Base-by-base conservation (phyloP, 1,140 invertebrate species). In the Pogonognathellus flavescens region DNA sequence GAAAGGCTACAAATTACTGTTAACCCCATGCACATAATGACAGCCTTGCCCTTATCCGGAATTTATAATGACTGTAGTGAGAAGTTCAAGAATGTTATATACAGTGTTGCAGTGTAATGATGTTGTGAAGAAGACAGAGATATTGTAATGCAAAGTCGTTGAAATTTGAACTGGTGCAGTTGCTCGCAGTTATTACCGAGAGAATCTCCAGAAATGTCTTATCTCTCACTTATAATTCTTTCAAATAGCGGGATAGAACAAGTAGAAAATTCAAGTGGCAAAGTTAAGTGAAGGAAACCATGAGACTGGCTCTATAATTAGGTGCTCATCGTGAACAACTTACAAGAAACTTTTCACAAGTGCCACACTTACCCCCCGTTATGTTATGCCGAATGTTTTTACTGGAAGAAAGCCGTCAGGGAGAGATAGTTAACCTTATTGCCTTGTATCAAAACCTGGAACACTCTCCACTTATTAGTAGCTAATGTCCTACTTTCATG, bases 271-370 rank as follows among this genome's bases (percentile, higher is more conserved):
- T 76, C 70, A 76, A 76, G 70, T 76, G 70, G 70, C 18, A 76
- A 76, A 76, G 70, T 50, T 76, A 76, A 76, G 70, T 76, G 70
- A 76, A 76, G 70, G 70, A 76, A 76, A 76, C 70, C 70, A 76
- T 76, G 70, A 76, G 70, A 49, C 41, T 25, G 10, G 41, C 31
- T 76, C 70, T 76, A 25, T 76, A 76, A 76, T 76, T 76, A 76
- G 70, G 70, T 76, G 70, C 70, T 76, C 70, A 76, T 76, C 70
- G 70, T 76, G 70, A 76, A 76, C 25, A 76, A 66, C 22, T 50
- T 50, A 41, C 25, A 76, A 31, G 70, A 76, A 76, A 76, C 70
- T 76, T 76, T 76, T 76, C 70, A 76, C 70, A 76, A 76, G 70
- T 50, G 20, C 62, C 25, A 16, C 41, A 76, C 22, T 76, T 76